Conservation (phyloP, 1,140 invertebrate genomes). For the Drosophila parabipectinata region DNA sequence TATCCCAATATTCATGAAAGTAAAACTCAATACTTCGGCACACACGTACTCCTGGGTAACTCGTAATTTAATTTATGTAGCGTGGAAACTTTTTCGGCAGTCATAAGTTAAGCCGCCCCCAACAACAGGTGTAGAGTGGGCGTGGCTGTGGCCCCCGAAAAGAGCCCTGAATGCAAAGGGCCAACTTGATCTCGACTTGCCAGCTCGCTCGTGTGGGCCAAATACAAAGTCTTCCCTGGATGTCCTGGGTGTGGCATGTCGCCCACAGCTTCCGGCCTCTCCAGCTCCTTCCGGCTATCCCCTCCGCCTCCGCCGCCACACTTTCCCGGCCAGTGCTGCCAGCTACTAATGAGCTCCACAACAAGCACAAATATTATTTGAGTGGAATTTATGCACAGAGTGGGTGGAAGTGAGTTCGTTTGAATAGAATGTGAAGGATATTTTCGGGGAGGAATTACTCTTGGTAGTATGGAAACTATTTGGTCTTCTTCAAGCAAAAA, state of each 20-base stretch:
- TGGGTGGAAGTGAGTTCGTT: slow-evolving; percentile 23
- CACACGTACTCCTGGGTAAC: slow-evolving; percentile 42
- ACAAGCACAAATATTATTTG: slow-evolving; percentile 79
- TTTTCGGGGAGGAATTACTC: background rate
- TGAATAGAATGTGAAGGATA: slow-evolving; percentile 7
- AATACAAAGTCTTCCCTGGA: slow-evolving; percentile 35
- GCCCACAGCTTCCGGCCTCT: slow-evolving; percentile 51
- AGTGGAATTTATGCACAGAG: slow-evolving; percentile 69
- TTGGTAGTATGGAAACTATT: slow-evolving; percentile 20
- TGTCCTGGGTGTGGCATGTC: slow-evolving; percentile 45
- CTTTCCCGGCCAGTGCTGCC: slow-evolving; percentile 57
- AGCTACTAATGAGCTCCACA: slow-evolving; percentile 79
- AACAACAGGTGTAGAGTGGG: slow-evolving; percentile 61
- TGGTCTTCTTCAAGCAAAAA: background rate
- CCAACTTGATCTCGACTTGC: slow-evolving; percentile 43
- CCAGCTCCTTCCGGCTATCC: background rate
- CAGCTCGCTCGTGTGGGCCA: slow-evolving; percentile 40
- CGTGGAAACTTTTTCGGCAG: slow-evolving; percentile 73
- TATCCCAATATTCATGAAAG: background rate
- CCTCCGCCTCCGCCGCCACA: background rate
- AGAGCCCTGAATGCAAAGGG: slow-evolving; percentile 50
- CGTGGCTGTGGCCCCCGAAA: slow-evolving; percentile 25
- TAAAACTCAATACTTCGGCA: slow-evolving; percentile 4
- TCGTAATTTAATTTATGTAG: slow-evolving; percentile 79
- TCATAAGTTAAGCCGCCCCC: slow-evolving; percentile 70